Evolutionary conservation across 1,140 invertebrate genomes (phyloP), one percentile per base, ranked within the genome.

Genomic region (Lithobius niger): DNA sequence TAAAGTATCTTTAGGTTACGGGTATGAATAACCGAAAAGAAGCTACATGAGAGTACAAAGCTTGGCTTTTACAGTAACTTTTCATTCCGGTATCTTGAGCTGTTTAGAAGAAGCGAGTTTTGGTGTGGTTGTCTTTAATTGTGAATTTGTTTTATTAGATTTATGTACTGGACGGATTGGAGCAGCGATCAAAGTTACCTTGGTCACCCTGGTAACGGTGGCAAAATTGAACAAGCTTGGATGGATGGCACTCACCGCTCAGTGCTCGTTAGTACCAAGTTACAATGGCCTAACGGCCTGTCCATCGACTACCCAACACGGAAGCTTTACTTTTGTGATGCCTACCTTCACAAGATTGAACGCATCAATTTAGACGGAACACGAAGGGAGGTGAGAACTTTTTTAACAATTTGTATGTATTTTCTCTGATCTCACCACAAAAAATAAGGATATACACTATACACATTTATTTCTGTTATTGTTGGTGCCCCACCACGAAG

Each of bases 261-360:
- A 57, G 59, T 62, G 0, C 65, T 78, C 40, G 67, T 77, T 3
- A 55, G 57, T 2, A 40, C 57, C 1, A 61, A 69, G 27, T 54
- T 76, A 10, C 63, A 71, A 27, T 79, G 77, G 76, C 77, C 78
- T 0, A 77, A 75, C 65, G 76, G 77, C n/a, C 60, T 81, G 2
- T 71, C 69, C 10, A 63, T 80, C 18, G 77, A 80, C 61, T 65
- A 66, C 48, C 53, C 62, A 3, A 67, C 64, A 2, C 64, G 70
- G 48, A 67, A 65, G 13, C 59, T 81, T 1, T 81, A 78, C 61
- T 80, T 77, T 76, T 74, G 72, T 57, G 78, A 80, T 67, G 68
- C 74, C 10, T 74, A 69, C 58, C 62, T 71, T 16, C 69, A 77
- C 58, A 70, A 64, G 27, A 74, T 80, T 54, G 75, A 78, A 63